Base-by-base conservation (phyloP, 2,888 invertebrate species). In the Eurytoma adleriae region DNA sequence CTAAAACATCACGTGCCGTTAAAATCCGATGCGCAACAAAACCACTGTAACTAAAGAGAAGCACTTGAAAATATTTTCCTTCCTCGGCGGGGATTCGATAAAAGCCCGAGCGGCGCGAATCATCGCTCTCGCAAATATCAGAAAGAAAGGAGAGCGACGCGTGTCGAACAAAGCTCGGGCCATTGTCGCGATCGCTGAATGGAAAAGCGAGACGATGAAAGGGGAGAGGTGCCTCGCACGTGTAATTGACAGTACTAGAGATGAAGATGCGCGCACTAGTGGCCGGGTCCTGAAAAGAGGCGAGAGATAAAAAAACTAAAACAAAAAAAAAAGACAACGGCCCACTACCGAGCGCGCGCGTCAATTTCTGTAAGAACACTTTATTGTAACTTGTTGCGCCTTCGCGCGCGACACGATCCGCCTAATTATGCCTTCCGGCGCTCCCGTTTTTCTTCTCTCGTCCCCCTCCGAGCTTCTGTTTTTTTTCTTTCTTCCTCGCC, bases 371-470 rank as follows among this genome's bases (percentile, higher is more conserved):
- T 50, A 69, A 78, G 78, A 62, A 64, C 69, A 79, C 79, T 80
- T 74, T 77, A 68, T 82, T 75, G 61, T 73, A 72, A 82, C 78
- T 82, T 82, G 80, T 82, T 82, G 80, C 80, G 56, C 56, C 30
- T 24, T 48, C 40, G n/a, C 56, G 56, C 12, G 59, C 30, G 70
- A 64, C 62, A 77, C 67, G 59, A 77, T 79, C 70, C 64, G 20
- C 59, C 73, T 79, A 79, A 82, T 82, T 78, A 70, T 75, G 67
- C 62, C 73, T 64, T 52, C 27, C 18, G 66, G 71, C 66, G 40
- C 64, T 20, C 18, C n/a, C 54, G 54, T n/a, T 57, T 20, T 71
- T 1, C n/a, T 18, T 67, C 27, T n/a, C 24, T 24, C 2, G 24
- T 1, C 57, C 48, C 50, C 27, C 13, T 16, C 3, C 12, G 5